Conservation (phyloP, 1,140 invertebrate species). For the Pseudomyrmex sp. region DNA sequence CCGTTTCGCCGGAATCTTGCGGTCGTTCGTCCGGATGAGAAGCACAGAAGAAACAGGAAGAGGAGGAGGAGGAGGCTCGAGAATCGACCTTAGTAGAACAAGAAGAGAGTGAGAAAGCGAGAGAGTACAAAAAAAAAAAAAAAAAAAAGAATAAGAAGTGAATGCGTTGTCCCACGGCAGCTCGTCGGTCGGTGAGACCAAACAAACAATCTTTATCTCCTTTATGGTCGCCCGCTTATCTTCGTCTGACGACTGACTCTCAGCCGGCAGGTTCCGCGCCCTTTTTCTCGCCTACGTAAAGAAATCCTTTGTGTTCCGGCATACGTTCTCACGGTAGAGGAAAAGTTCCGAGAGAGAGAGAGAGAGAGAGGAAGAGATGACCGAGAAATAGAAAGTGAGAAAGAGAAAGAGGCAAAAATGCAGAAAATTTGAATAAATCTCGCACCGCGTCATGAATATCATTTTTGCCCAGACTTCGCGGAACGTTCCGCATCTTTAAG, state of each 20-base stretch:
- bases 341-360: slow-evolving; percentile 60
- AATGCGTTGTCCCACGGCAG: slow-evolving; percentile 60
- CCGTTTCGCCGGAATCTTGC: slow-evolving; percentile 42
- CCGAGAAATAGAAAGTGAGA: slow-evolving; percentile 12
- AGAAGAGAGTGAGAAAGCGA: background rate
- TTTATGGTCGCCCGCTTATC: slow-evolving; percentile 72
- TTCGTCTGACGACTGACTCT: slow-evolving; percentile 61
- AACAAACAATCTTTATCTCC: slow-evolving; percentile 81
- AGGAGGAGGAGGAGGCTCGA: slow-evolving; percentile 15
- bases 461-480: slow-evolving; percentile 50
- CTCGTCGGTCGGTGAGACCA: slow-evolving; percentile 70
- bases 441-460: slow-evolving; percentile 65
- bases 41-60: background rate
- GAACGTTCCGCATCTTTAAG: slow-evolving; percentile 28
- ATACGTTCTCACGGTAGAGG: slow-evolving; percentile 61
- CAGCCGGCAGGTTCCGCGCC: slow-evolving; percentile 57
- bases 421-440: slow-evolving; percentile 71
- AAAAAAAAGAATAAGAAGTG: slow-evolving; percentile 48
- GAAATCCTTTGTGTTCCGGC: slow-evolving; percentile 73
- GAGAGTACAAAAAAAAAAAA: slow-evolving; percentile 52
- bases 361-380: slow-evolving; percentile 40
- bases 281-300: slow-evolving; percentile 67
- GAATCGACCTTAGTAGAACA: slow-evolving; percentile 19
- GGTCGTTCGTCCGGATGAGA: slow-evolving; percentile 24
- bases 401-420: background rate